Base-by-base conservation (phyloP, 2,113 vertebrate species). In the Sinocyclocheilus grahami region DNA sequence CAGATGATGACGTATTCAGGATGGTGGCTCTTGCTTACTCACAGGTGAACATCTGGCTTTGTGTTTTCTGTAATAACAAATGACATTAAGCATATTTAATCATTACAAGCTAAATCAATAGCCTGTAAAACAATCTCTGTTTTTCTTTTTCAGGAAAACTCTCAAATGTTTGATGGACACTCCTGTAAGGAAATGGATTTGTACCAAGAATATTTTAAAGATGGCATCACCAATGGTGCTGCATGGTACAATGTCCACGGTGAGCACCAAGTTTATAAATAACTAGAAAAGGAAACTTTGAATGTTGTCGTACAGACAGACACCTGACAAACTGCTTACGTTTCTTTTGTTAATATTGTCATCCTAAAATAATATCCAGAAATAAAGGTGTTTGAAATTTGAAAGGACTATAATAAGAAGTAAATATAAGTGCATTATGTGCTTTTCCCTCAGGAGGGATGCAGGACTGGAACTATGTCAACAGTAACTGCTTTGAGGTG, bases 391-490 rank as follows among this genome's bases (percentile, higher is more conserved):
- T 78, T 20, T 37, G 2, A 46, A 46, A 11, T 46, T 2, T 46
- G 2, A 46, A 55, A 65, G 30, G 16, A 27, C 30, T 37, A 27
- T 27, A 65, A 65, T 27, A 27, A 65, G 62, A 27, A 65, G 11
- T 27, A 65, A 65, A 65, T 27, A 71, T 71, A 37, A 76, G 22
- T 48, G n/a, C 12, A 51, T 76, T 27, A 24, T 76, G 22, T 76
- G 12, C 8, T 7, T 62, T 55, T 39, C 42, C 12, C 83, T 37
- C 90, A 99, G 98, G 98, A 89, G 98, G 98, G 63, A 99, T 99
- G 98, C 98, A 99, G 89, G 98, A 99, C 94, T 99, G 98, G 98
- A 99, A 99, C 92, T 99, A 99, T 90, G 76, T 99, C 18, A 96
- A 99, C 90, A 99, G 97, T 6, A 99, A 99, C 94, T 99, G 98